phyloP scores from a whole-genome alignment of 2,797 vertebrate genomes.

The Onychomys leucogaster region DNA sequence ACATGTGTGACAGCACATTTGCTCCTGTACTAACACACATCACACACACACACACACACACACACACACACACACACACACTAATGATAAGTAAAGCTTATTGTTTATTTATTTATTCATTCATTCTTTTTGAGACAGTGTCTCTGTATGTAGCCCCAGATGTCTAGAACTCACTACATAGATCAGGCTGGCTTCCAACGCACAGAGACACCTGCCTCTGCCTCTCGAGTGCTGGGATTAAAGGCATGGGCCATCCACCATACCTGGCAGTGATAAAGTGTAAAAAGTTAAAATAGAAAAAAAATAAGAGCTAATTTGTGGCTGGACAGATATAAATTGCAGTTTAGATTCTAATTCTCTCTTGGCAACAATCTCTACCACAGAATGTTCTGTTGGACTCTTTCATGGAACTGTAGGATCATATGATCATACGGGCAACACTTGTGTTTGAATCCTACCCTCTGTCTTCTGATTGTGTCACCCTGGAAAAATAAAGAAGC shows the following conservation, averaged over 20 bases:
- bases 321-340: background rate
- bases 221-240: background rate
- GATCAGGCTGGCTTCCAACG: background rate
- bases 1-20: no score
- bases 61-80: background rate
- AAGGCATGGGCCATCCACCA: background rate
- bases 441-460: conserved; percentile 4
- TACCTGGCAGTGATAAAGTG: background rate
- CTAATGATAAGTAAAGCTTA: background rate
- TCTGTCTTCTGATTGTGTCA: background rate
- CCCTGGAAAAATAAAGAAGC: background rate
- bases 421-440: background rate
- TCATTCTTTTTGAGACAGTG: background rate
- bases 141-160: background rate
- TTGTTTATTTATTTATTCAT: background rate
- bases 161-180: background rate
- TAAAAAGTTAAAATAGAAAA: background rate
- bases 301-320: background rate
- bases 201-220: background rate
- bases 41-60: background rate
- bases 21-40: background rate
- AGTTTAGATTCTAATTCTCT: conserved; percentile 51
- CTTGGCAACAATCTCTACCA: conserved; percentile 59
- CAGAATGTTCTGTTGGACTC: conserved; percentile 42
- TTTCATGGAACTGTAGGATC: background rate